These are phyloP conservation scores for Grus americana DNA, from an alignment of 2,113 vertebrate species.

Conservation along the genomic window DNA sequence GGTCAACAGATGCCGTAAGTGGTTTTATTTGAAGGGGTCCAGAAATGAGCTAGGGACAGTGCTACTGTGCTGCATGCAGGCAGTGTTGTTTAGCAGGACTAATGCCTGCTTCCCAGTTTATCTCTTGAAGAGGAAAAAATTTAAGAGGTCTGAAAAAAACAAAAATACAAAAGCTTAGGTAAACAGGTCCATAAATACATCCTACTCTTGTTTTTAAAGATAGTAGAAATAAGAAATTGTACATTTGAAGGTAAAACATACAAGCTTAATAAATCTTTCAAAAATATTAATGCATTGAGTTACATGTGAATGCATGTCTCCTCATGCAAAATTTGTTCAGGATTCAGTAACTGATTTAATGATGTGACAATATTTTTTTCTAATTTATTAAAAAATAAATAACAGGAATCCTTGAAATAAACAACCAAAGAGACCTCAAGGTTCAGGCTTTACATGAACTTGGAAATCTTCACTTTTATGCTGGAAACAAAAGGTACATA, in stretches of 20 bases:
- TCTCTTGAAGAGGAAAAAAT: not conserved
- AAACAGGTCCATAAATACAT: not conserved
- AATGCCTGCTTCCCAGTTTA: not conserved
- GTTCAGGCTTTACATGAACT: conserved; percentile 88
- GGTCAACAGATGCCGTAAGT: not conserved
- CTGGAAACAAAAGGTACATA: conserved; percentile 83
- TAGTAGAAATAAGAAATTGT: not conserved
- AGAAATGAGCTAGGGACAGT: not conserved
- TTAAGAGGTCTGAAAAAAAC: not conserved
- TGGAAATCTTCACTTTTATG: conserved; percentile 88
- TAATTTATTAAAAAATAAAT: conserved; percentile 51
- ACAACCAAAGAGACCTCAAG: conserved; percentile 79
- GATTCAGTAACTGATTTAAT: not conserved
- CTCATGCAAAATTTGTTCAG: not conserved
- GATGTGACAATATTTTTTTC: not conserved
- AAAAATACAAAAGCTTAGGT: not conserved
- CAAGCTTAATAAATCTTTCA: not conserved
- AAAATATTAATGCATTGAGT: not conserved
- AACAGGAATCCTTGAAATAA: conserved; percentile 84
- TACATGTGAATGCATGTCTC: not conserved
- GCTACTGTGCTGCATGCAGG: not conserved
- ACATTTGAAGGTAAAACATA: not conserved
- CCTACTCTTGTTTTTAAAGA: not conserved
- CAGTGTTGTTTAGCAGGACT: not conserved
- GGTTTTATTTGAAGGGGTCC: not conserved